Evolutionary conservation across 2,888 invertebrate species (phyloP).

Genomic region (Amiota mariae): DNA sequence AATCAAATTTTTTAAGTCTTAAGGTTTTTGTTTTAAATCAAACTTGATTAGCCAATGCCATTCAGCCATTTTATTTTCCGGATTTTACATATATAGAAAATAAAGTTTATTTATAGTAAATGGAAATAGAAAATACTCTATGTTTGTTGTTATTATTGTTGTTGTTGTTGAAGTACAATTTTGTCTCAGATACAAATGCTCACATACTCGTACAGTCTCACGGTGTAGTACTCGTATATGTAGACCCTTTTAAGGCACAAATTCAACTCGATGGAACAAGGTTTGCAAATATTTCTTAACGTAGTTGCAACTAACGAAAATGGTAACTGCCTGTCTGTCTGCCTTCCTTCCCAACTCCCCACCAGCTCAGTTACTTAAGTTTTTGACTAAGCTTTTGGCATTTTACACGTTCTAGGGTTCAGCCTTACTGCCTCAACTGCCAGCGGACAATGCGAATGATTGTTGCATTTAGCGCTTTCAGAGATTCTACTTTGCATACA

Average conservation of each 20-base stretch:
- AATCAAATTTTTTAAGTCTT: slow-evolving; percentile 46
- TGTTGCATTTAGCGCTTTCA: slow-evolving; percentile 29
- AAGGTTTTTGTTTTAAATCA: slow-evolving; percentile 25
- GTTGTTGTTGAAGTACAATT: slow-evolving; percentile 18
- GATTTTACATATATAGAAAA: too few relatives aligned
- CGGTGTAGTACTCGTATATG: too few relatives aligned
- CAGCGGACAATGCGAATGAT: slow-evolving; percentile 4
- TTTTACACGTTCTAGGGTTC: slow-evolving; percentile 30
- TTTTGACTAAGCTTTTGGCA: slow-evolving; percentile 22
- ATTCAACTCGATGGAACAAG: background rate
- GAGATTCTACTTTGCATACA: slow-evolving; percentile 25
- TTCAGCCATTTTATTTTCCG: background rate
- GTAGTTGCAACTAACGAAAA: background rate
- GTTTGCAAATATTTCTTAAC: slow-evolving; percentile 23
- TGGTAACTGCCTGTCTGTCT: background rate
- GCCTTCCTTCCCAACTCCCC: background rate
- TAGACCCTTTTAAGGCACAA: slow-evolving; percentile 17
- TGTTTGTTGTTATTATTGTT: background rate
- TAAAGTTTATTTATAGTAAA: slow-evolving; percentile 13
- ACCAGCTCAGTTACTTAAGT: too few relatives aligned
- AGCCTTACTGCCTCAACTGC: slow-evolving; percentile 19
- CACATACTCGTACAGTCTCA: too few relatives aligned
- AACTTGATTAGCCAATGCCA: background rate
- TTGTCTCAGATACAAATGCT: too few relatives aligned
- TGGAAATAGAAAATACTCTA: background rate